Base-by-base conservation (phyloP, 2,797 vertebrate genomes). In the Sarcoramphus papa region DNA sequence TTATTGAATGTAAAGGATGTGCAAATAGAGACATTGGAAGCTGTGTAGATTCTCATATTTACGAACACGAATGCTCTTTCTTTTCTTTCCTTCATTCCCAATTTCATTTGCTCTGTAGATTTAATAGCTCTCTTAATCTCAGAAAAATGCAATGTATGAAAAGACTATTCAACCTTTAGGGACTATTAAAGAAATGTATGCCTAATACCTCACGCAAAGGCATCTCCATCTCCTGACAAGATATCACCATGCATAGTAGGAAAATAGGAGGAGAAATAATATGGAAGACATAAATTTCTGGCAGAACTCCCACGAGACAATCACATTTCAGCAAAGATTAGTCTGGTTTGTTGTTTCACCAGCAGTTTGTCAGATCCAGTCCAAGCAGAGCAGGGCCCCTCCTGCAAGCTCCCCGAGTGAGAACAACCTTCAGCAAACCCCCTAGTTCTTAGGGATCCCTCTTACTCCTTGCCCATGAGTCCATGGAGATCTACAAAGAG, bases 11-110 rank as follows among this genome's bases (percentile, higher is more conserved):
- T 95, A 97, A 98, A 93, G 82, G 33, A 94, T 90, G 64, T 96
- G 94, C 92, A 96, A 97, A 97, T 81, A 97, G 96, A 97, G 95
- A 97, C 67, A 97, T 37, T 96, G 97, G 87, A 97, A 95, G 97
- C 97, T 94, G 97, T 94, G 92, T 94, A 97, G 93, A 97, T 95
- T 96, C 95, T 96, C 21, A n/a, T 85, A 95, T 95, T 96, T 96
- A 94, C 92, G 93, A 98, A 96, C 90, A 81, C 13, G 67, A 97
- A 90, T 92, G 93, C 25, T 92, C 69, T 73, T 93, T 87, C 86
- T 93, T 96, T 96, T 93, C 87, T 94, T 94, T 95, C 91, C 88
- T 96, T 97, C 95, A 89, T 84, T 88, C 83, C 80, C 12, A 60
- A 94, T 93, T 97, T 96, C 37, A 97, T 96, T 96, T 96, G 94